A percentile compares a stretch with the other conserved stretches of the same genome.
Conservation (phyloP, 2,797 vertebrate genomes). For the Hydrolagus colliei region DNA sequence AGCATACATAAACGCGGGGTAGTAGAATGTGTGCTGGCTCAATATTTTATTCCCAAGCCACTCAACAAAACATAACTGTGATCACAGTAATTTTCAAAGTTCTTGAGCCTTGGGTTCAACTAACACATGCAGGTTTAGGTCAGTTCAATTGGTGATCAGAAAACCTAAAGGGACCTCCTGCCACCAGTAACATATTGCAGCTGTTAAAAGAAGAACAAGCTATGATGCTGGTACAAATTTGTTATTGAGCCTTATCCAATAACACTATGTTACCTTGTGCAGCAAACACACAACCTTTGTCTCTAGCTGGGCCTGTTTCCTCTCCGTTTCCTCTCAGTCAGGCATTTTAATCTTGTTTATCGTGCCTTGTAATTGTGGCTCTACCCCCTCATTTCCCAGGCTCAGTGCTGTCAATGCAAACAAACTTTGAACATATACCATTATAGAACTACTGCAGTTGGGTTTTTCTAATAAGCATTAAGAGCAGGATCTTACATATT, state of each 20-base stretch:
- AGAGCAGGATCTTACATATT: not conserved
- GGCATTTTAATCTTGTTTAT: constrained; percentile 25
- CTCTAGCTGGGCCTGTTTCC: not conserved
- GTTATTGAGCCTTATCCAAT: constrained; percentile 14
- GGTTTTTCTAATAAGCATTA: not conserved
- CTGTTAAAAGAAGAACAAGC: not conserved
- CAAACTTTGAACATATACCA: not conserved
- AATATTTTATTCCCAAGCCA: not conserved
- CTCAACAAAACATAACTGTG: not conserved
- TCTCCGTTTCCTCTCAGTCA: not conserved
- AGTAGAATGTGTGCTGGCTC: not conserved
- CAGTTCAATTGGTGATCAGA: not conserved
- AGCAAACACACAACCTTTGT: not conserved
- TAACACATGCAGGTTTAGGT: not conserved
- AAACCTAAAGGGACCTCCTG: not conserved
- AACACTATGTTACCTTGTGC: constrained; percentile 16
- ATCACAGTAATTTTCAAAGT: not conserved
- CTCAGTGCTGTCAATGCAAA: not conserved
- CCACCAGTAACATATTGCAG: not conserved
- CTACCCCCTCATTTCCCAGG: not conserved
- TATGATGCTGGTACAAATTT: constrained; percentile 1
- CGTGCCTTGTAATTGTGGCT: not conserved
- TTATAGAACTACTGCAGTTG: not conserved
- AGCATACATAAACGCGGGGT: not conserved
- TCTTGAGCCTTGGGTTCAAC: constrained; percentile 4